Evolutionary conservation across 2,888 invertebrate genomes (phyloP), one percentile per base, ranked within the genome.

Genomic region (Monopis laevigella): DNA sequence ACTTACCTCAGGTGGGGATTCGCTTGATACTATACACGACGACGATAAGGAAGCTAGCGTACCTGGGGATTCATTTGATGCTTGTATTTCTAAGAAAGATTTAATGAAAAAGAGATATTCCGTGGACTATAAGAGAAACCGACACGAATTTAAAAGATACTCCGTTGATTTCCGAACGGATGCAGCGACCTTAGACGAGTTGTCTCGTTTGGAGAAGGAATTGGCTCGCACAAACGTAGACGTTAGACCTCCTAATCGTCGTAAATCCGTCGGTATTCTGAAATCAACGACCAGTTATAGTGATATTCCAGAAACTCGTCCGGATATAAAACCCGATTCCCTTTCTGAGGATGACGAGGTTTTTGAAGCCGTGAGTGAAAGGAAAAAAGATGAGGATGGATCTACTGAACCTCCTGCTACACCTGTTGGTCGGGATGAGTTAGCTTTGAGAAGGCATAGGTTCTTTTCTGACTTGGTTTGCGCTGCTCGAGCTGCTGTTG

Each of bases 401-500:
- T 81, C 84, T 46, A 75, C 73, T 46, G 86, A 87, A 48, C 86
- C 87, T 49, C 90, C 90, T 35, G 90, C 88, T 42, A 90, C 89
- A 43, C 91, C 89, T 11, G 87, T 91, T 34, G 90, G 90, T 41
- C 85, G 88, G 44, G 91, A 91, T 65, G 90, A 91, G 60, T 70
- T 91, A 51, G 91, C 90, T 47, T 66, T 91, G 52, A 83, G 89
- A 47, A 82, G 90, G 43, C 90, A 90, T 65, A 82, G 90, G 53
- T 88, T 91, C 67, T 90, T 90, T 69, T 88, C 90, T 41, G 91
- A 91, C 59, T 82, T 91, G 45, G 83, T 91, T 48, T 84, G 85
- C 52, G 89, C 89, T 51, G 87, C 89, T 32, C 85, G 87, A 56
- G 87, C 87, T 51, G 87, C 88, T 40, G 84, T 86, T 40, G 88